These are phyloP conservation scores for Prionailurus bengalensis DNA, from an alignment of 2,113 vertebrate species.

Conservation along the genomic window DNA sequence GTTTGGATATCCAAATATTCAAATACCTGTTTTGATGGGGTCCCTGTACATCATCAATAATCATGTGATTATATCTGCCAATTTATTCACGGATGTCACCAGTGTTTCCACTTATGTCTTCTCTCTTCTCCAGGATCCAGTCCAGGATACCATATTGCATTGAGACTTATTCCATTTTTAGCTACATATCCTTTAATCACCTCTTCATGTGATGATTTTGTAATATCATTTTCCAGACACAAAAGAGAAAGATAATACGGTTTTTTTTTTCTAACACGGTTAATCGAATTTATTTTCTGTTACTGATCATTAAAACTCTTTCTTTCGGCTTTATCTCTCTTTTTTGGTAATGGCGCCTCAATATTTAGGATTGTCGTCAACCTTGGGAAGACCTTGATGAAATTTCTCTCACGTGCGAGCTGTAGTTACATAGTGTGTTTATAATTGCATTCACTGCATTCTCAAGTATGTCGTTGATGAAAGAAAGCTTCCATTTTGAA, in stretches of 20 bases:
- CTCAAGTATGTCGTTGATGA: not conserved
- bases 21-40: not conserved
- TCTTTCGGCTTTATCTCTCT: not conserved
- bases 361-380: not conserved
- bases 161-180: not conserved
- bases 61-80: too few relatives aligned
- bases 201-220: not conserved
- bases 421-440: not conserved
- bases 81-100: not conserved
- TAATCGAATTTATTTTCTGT: not conserved
- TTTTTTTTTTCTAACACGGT: not conserved
- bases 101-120: not conserved
- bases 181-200: not conserved
- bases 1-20: not conserved
- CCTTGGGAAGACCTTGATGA: not conserved
- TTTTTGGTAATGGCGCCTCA: not conserved
- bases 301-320: not conserved
- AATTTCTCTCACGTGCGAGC: not conserved
- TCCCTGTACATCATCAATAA: not conserved
- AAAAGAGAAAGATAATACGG: not conserved
- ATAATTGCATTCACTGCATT: not conserved
- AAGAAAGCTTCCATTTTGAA: not conserved
- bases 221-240: not conserved
- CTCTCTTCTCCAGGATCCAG: not conserved
- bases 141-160: not conserved